Conservation (phyloP, 2,113 vertebrate genomes). For the Syngnathoides biaculeatus region DNA sequence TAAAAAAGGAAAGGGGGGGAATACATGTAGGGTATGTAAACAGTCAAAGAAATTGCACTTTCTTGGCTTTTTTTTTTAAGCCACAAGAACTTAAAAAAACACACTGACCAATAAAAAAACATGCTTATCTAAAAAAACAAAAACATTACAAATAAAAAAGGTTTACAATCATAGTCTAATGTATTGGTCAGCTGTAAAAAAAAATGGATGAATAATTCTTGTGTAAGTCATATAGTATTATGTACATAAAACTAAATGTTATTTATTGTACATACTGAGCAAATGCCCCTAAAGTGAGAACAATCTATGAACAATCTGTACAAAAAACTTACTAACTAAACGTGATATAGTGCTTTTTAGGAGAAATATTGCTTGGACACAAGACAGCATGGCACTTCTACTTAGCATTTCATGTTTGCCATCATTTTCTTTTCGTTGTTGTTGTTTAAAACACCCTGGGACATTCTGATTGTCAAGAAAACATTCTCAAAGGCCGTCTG, state of each 20-base stretch:
- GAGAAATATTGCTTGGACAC: slow-evolving; percentile 70
- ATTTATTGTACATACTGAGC: not conserved
- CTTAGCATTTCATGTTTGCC: slow-evolving; percentile 50
- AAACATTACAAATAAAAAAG: slow-evolving; percentile 43
- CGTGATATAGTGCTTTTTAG: slow-evolving; percentile 55
- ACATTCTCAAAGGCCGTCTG: slow-evolving; percentile 68
- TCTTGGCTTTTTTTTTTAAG: slow-evolving; percentile 64
- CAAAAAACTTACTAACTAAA: slow-evolving; percentile 46
- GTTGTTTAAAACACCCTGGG: slow-evolving; percentile 14
- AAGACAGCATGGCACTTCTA: slow-evolving; percentile 72
- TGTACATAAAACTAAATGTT: slow-evolving; percentile 59
- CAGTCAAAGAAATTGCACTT: slow-evolving; percentile 76
- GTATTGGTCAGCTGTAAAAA: slow-evolving; percentile 63
- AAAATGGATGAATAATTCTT: slow-evolving; percentile 40
- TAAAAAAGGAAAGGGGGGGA: slow-evolving; percentile 54
- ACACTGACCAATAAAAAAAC: slow-evolving; percentile 64
- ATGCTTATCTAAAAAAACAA: slow-evolving; percentile 39
- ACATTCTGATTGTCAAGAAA: slow-evolving; percentile 73
- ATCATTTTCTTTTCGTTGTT: slow-evolving; percentile 21
- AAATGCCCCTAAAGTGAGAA: slow-evolving; percentile 45
- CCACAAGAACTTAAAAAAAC: slow-evolving; percentile 51
- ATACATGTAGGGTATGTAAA: slow-evolving; percentile 72
- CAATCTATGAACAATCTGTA: slow-evolving; percentile 55
- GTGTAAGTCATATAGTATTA: slow-evolving; percentile 53
- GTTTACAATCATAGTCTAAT: slow-evolving; percentile 70